Evolutionary conservation across 2,797 vertebrate genomes (phyloP).

Genomic region (Cheirogaleus major): DNA sequence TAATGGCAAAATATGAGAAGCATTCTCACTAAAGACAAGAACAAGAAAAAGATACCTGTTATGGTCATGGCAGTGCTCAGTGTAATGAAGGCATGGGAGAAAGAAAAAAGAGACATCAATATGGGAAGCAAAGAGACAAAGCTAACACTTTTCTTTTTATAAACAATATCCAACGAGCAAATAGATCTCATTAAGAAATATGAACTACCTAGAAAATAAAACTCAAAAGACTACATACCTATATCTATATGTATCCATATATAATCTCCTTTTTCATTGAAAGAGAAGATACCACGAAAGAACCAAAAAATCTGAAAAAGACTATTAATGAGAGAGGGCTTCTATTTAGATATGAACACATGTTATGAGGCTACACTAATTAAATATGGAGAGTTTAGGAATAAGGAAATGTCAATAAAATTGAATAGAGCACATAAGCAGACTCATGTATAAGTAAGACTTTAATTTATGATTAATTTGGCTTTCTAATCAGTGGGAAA

Average conservation of each 20-base stretch:
- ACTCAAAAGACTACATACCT: background rate
- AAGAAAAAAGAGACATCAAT: background rate
- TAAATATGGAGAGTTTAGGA: background rate
- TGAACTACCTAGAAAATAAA: background rate
- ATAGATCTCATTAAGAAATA: background rate
- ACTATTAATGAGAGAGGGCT: background rate
- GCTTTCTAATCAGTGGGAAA: background rate
- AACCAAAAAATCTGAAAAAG: background rate
- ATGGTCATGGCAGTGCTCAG: background rate
- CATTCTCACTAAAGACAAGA: background rate
- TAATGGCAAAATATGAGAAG: background rate
- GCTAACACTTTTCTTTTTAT: background rate
- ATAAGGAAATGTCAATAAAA: background rate
- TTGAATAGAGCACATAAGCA: background rate
- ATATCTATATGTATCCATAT: background rate
- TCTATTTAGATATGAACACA: background rate
- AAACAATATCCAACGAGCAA: background rate
- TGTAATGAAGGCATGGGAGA: background rate
- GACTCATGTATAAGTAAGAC: background rate
- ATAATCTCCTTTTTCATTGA: background rate
- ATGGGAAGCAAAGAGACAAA: background rate
- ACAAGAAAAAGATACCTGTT: background rate
- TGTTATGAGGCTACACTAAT: background rate
- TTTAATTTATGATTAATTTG: constrained; percentile 14
- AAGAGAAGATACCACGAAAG: background rate